Base-by-base conservation (phyloP, 2,888 invertebrate genomes). In the Cerceris ruficornis region DNA sequence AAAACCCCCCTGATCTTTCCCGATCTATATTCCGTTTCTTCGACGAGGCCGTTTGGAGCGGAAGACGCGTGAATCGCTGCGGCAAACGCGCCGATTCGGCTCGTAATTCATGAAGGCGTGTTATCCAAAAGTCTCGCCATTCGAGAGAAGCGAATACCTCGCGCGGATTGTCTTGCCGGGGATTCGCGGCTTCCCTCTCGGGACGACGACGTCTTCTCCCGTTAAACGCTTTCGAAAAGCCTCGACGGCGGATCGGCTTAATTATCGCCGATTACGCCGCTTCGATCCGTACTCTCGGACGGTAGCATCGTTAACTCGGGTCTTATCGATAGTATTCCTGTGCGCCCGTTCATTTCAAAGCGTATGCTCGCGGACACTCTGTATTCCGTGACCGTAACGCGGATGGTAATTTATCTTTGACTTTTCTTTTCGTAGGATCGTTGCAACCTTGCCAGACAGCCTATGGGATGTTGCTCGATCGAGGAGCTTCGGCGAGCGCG, bases 261-360 rank as follows among this genome's bases (percentile, higher is more conserved):
- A 80, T 80, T 80, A 71, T 75, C 75, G 69, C 54, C 39, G 75
- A 75, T 80, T 75, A 69, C 52, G 64, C 49, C 69, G 64, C 11
- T 59, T 57, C 69, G 55, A 69, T 70, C 57, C 74, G 62, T 65
- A 54, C 67, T 39, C 60, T n/a, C 65, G 7, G 42, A 15, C 17
- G 14, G n/a, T 46, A 6, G 42, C 68, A n/a, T 57, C 77, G 67
- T 71, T 68, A 78, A 78, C 65, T 69, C 61, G 58, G 15, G 62
- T 42, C 68, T 79, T 70, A 57, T 68, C 11, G 69, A 66, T 54
- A 69, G 61, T 67, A 50, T 62, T 54, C n/a, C 66, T 15, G n/a
- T 13, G 54, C 17, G n/a, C 46, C 41, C 14, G 14, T 59, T 76
- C 49, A 15, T 58, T 76, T 61, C n/a, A 54, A 28, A 8, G 1